These are phyloP conservation scores for Clusia tigrina DNA, from an alignment of 2,888 invertebrate genomes.

Conservation along the genomic window DNA sequence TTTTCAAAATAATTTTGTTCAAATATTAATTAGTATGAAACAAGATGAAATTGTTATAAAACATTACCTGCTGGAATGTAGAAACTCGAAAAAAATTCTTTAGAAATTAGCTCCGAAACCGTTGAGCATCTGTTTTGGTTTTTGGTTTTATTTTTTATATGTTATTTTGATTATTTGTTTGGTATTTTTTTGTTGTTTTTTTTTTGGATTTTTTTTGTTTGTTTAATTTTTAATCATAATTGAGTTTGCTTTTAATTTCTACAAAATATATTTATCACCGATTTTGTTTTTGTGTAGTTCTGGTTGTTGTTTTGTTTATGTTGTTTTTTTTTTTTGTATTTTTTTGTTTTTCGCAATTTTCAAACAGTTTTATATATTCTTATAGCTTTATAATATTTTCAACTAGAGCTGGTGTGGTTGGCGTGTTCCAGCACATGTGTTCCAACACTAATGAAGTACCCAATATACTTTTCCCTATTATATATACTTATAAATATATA, in stretches of 20 bases:
- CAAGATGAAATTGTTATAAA: no score
- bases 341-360: constrained; percentile 18
- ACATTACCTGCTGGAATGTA: constrained; percentile 22
- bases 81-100: constrained; percentile 28
- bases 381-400: not conserved
- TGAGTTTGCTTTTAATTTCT: not conserved
- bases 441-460: no score
- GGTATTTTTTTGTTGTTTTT: constrained; percentile 31
- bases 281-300: constrained; percentile 5
- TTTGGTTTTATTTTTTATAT: constrained; percentile 40
- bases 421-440: not conserved
- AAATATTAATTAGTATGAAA: no score
- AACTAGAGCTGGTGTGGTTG: not conserved
- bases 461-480: not conserved
- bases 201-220: constrained; percentile 32
- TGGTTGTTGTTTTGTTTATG: no score
- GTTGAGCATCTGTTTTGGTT: constrained; percentile 62
- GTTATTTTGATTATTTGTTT: constrained; percentile 36
- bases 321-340: constrained; percentile 12
- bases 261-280: constrained; percentile 16
- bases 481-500: not conserved
- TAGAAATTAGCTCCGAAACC: constrained; percentile 64
- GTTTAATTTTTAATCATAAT: not conserved
- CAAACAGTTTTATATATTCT: no score
- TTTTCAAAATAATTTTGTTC: no score